These are phyloP conservation scores for Denticeps clupeoides DNA, from an alignment of 2,797 vertebrate genomes.

Conservation along the genomic window DNA sequence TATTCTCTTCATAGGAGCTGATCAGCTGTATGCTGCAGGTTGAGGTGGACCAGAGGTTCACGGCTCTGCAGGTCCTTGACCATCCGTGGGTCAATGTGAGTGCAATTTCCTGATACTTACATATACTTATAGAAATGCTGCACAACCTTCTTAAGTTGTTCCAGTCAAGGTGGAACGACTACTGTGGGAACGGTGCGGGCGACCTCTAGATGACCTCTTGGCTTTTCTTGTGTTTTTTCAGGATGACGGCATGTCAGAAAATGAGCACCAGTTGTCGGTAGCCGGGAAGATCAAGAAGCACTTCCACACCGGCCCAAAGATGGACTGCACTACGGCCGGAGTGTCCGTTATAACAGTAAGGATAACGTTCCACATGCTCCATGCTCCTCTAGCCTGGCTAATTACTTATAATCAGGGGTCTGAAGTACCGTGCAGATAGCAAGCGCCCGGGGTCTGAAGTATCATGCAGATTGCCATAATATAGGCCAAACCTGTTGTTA, in stretches of 20 bases:
- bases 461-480: no score
- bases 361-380: constrained; percentile 2
- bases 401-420: no score
- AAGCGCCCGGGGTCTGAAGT: no score
- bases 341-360: constrained; percentile 96
- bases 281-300: constrained; percentile 96
- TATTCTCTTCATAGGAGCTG: constrained; percentile 66
- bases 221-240: constrained; percentile 36
- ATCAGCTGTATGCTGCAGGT: constrained; percentile 89
- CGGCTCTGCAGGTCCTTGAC: constrained; percentile 83
- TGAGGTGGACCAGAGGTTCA: constrained; percentile 77
- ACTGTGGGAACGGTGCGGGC: not conserved
- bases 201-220: not conserved
- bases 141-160: no score
- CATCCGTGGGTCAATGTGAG: constrained; percentile 96
- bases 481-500: no score
- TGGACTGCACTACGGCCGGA: constrained; percentile 78
- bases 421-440: no score
- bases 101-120: not conserved
- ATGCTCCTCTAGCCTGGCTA: not conserved
- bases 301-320: constrained; percentile 84
- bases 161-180: no score
- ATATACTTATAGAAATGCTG: no score
- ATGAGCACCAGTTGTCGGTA: constrained; percentile 84
- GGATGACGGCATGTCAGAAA: constrained; percentile 82